Evolutionary conservation across 2,888 invertebrate genomes (phyloP).

Genomic region (Pheosia gnoma): DNA sequence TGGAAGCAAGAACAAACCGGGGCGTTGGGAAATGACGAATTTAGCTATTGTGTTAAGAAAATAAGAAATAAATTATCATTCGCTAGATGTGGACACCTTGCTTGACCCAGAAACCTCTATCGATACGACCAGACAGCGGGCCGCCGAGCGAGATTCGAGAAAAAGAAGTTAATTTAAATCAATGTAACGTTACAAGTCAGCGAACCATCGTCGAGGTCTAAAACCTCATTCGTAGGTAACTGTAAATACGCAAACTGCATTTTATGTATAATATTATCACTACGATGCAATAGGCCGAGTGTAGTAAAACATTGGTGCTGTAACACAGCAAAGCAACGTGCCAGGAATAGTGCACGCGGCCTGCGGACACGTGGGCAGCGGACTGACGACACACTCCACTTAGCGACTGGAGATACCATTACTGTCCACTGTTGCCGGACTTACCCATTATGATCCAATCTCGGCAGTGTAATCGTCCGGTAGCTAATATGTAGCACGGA

Average conservation of each 20-base stretch:
- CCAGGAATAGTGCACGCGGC: constrained; percentile 44
- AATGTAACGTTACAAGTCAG: constrained; percentile 40
- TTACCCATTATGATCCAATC: constrained; percentile 75
- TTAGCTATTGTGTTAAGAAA: constrained; percentile 11
- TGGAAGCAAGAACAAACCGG: background rate
- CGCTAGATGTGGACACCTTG: constrained; percentile 34
- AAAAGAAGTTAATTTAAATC: constrained; percentile 40
- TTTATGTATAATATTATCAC: constrained; percentile 31
- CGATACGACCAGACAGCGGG: constrained; percentile 41
- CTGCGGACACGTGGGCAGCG: constrained; percentile 50
- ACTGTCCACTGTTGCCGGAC: constrained; percentile 50
- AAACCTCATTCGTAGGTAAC: constrained; percentile 34
- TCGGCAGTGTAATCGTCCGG: constrained; percentile 64
- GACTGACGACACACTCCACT: constrained; percentile 64
- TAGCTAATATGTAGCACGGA: constrained; percentile 64
- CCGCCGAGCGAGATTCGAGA: constrained; percentile 40
- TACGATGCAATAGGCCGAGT: constrained; percentile 20
- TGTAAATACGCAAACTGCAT: constrained; percentile 34
- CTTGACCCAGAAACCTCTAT: constrained; percentile 55
- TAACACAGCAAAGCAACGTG: constrained; percentile 38
- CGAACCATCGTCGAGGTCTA: constrained; percentile 39
- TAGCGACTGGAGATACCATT: constrained; percentile 52
- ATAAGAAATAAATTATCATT: constrained; percentile 30
- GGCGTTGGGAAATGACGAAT: background rate
- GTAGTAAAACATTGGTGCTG: constrained; percentile 41